Evolutionary conservation across 2,888 invertebrate species (phyloP), one percentile per base, ranked within the genome.

Genomic region (Leucoma salicis): DNA sequence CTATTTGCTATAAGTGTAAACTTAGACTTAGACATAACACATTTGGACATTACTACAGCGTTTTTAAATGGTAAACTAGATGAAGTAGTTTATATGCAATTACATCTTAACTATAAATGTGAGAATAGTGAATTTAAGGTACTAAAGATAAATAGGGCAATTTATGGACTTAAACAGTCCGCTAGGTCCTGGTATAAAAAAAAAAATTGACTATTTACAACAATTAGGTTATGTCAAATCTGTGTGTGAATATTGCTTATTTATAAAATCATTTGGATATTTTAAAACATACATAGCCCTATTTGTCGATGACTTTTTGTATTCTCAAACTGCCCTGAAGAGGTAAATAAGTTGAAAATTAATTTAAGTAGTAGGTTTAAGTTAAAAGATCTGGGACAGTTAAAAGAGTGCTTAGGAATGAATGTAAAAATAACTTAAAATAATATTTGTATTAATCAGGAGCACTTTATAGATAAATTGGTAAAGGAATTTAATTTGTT

Each of bases 401-500:
- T 44, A 7, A 49, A 39, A 42, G 3, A 43, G 4, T 36, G 12
- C 21, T 31, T 39, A 40, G 44, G 37, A 21, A 14, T 49, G 42
- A 13, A 36, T 16, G 36, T 42, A 16, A 33, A 38, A 8, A 38
- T 25, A 18, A n/a, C 16, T 11, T 29, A 37, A 21, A 1, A 24
- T 40, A 13, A 1, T 11, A 36, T 37, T 25, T 33, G 13, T 14
- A 13, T 36, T 6, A 33, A 18, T 31, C 40, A 43, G n/a, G 18
- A 35, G 13, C 18, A 14, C 1, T 39, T 27, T 33, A 42, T 57
- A 24, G 39, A 46, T 1, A 29, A 42, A 13, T 42, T 56, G 8
- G 37, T 56, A n/a, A 5, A 39, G 21, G 51, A 44, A 35, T 50
- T 53, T 39, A 37, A 49, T 28, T 50, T 63, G 43, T 8, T 21